Conservation (phyloP, 2,888 invertebrate genomes). For the Shargacucullia verbasci region DNA sequence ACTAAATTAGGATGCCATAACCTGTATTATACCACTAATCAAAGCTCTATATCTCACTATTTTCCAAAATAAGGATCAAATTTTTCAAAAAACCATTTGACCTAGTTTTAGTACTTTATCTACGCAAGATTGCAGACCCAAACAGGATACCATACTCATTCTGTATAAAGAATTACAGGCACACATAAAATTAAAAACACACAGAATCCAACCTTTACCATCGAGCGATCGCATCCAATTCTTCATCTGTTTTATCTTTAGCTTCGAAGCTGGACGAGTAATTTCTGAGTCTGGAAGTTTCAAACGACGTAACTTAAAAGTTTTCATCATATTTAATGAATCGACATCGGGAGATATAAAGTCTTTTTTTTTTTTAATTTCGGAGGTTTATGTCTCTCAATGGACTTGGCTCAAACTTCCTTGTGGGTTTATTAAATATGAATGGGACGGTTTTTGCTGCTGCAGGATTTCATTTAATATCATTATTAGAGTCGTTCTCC, state of each 20-base stretch:
- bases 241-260: slow-evolving; percentile 15
- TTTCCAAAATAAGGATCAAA: too few species aligned
- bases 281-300: slow-evolving; percentile 64
- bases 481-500: slow-evolving; percentile 12
- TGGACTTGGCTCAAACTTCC: slow-evolving; percentile 45
- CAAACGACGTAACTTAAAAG: slow-evolving; percentile 69
- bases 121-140: too few species aligned
- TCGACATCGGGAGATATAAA: slow-evolving; percentile 64
- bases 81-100: too few species aligned
- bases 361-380: slow-evolving; percentile 60
- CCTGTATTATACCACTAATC: too few species aligned
- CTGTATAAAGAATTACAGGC: too few species aligned
- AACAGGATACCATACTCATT: too few species aligned
- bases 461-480: slow-evolving; percentile 7
- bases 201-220: slow-evolving; percentile 11
- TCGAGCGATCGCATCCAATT: background rate
- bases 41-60: too few species aligned
- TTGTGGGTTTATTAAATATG: slow-evolving; percentile 46
- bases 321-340: slow-evolving; percentile 70
- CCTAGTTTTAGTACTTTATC: too few species aligned
- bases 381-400: slow-evolving; percentile 58
- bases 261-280: slow-evolving; percentile 68
- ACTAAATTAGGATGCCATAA: too few species aligned
- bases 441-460: slow-evolving; percentile 19
- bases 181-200: background rate